phyloP scores from a whole-genome alignment of 2,888 invertebrate genomes.

The Morpho helenor region DNA sequence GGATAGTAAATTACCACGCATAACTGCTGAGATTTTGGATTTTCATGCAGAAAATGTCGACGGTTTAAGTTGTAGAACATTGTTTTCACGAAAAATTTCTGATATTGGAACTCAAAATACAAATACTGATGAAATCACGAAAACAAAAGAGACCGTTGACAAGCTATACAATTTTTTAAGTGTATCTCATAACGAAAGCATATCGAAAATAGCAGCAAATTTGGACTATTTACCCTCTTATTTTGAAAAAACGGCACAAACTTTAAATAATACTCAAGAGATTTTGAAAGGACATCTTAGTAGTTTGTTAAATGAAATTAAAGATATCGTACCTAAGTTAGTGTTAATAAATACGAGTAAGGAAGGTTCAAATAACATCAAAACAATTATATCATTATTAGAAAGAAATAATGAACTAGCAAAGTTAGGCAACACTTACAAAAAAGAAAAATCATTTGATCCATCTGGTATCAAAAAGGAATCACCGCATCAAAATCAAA shows the following conservation, averaged over 20 bases:
- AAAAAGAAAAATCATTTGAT: constrained; percentile 1
- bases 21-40: constrained; percentile 20
- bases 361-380: constrained; percentile 7
- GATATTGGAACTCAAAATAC: constrained; percentile 3
- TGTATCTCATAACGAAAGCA: constrained; percentile 3
- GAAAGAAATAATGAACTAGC: constrained; percentile 15
- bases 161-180: constrained; percentile 9
- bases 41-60: constrained; percentile 23
- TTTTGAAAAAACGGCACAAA: background rate
- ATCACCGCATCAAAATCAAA: background rate
- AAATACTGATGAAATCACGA: constrained; percentile 7
- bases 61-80: constrained; percentile 22
- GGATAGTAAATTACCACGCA: background rate
- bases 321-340: constrained; percentile 1
- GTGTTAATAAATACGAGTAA: constrained; percentile 4
- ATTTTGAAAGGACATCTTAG: background rate
- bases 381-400: constrained; percentile 8
- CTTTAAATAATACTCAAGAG: constrained; percentile 1
- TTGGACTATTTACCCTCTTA: background rate
- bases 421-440: constrained; percentile 5
- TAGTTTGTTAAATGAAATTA: constrained; percentile 2
- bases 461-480: background rate
- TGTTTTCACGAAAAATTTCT: background rate
- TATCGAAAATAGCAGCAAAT: background rate
- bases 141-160: constrained; percentile 2